Percentiles rank a stretch among this genome's conserved stretches.
phyloP scores from a whole-genome alignment of 2,888 invertebrate species.

The Orthonevra nobilis region DNA sequence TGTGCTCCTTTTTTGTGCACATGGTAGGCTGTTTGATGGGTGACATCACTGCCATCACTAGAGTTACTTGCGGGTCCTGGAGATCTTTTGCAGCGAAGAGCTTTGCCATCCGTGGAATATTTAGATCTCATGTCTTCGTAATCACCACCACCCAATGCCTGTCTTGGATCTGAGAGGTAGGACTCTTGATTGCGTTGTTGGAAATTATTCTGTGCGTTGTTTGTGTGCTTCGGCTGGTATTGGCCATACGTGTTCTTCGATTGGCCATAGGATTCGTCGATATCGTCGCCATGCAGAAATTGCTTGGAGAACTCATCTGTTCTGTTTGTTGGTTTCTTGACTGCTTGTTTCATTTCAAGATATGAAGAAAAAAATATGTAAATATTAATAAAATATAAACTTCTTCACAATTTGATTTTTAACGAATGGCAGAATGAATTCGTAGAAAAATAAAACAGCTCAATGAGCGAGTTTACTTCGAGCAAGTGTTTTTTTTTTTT shows the following conservation, averaged over 20 bases:
- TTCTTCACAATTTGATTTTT: background rate
- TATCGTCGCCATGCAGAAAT: background rate
- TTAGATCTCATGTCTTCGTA: background rate
- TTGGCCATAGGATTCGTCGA: too few relatives aligned
- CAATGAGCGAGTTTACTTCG: too few relatives aligned
- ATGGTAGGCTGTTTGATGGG: conserved; percentile 14
- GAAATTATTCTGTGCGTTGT: too few relatives aligned
- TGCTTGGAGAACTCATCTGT: background rate
- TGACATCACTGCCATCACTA: background rate
- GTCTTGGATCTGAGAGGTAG: too few relatives aligned
- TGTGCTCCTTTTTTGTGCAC: background rate
- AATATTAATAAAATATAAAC: background rate
- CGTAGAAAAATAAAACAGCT: background rate
- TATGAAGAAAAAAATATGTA: background rate
- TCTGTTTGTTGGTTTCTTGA: background rate
- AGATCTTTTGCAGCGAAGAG: background rate
- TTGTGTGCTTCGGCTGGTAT: too few relatives aligned
- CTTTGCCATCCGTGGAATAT: background rate
- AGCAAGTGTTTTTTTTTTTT: conserved; percentile 6
- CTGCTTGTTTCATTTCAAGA: too few relatives aligned
- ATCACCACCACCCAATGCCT: conserved; percentile 20
- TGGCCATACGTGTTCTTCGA: too few relatives aligned
- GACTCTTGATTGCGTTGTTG: too few relatives aligned
- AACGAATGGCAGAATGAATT: background rate
- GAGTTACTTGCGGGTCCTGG: background rate